Base-by-base conservation (phyloP, 2,888 invertebrate genomes). In the Embidobia sp. region DNA sequence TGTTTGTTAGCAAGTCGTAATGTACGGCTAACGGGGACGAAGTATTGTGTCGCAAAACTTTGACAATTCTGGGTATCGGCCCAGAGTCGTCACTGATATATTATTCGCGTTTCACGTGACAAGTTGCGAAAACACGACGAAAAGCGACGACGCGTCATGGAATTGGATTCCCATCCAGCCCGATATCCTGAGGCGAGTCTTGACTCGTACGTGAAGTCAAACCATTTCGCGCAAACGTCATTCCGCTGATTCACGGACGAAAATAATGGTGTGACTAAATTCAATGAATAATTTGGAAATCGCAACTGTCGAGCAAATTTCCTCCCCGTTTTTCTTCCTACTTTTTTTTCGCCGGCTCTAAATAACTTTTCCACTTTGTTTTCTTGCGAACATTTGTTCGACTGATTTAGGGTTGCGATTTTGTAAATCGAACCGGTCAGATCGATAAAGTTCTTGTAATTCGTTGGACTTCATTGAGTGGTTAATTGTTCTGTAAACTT, bases 21-120 rank as follows among this genome's bases (percentile, higher is more conserved):
- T 51, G 26, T 46, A 51, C 51, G 64, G 15, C 37, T 44, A 63
- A 69, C 48, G 35, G 4, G 40, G 8, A 11, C 16, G 18, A 55
- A 69, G 64, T 63, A 55, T 44, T 57, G 37, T 42, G 59, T 35
- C 57, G 55, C 53, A 18, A 81, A 85, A 83, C 81, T 82, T 85
- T 82, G 77, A 84, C 82, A 82, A 84, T 85, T 84, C 82, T 75
- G 77, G 77, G 72, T 70, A 81, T 83, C 70, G 83, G 82, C 80
- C 77, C 66, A 55, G 51, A 59, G 53, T 66, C 31, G 61, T 19
- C 18, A 42, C 69, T 80, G 79, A 83, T 84, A 79, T 82, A 84
- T 84, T 83, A 83, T 82, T 81, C 79, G 78, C 76, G 46, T 67
- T 69, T 74, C 76, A 8, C 16, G 48, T 35, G 61, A 63, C 55